Evolutionary conservation across 92 coral and sea anemone species (phyloP).

Genomic region (Micromussa lordhowensis): DNA sequence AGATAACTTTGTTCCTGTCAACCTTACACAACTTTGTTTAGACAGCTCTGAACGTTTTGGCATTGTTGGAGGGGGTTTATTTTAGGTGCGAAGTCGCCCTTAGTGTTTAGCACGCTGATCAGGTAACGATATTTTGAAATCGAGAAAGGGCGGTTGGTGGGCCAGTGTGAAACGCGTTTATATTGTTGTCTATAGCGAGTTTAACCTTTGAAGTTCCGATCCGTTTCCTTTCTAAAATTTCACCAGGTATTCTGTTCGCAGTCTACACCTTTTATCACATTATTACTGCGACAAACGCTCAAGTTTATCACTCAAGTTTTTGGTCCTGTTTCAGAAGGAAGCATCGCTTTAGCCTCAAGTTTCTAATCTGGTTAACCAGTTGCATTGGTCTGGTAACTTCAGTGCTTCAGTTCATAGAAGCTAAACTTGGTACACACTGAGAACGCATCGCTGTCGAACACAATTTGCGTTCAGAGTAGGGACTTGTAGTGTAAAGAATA

Average conservation of each 20-base stretch:
- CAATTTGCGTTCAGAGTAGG: not conserved
- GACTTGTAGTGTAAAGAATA: not conserved
- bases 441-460: not conserved
- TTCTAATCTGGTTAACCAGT: not conserved
- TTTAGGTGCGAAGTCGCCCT: constrained; percentile 8
- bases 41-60: constrained; percentile 14
- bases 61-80: not conserved
- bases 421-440: not conserved
- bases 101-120: not conserved
- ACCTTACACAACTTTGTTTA: no score
- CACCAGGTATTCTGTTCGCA: not conserved
- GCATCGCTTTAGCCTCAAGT: not conserved
- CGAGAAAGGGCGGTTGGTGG: no score
- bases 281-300: not conserved
- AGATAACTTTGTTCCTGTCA: constrained; percentile 18
- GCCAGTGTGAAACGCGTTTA: not conserved
- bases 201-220: constrained; percentile 5
- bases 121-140: constrained; percentile 5
- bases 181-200: not conserved
- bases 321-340: constrained; percentile 2
- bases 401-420: not conserved
- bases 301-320: not conserved
- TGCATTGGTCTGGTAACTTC: not conserved
- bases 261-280: constrained; percentile 1
- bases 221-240: not conserved